Percentiles rank a stretch among this genome's conserved stretches.
Evolutionary conservation across 2,113 vertebrate genomes (phyloP).

Genomic region (Caracal caracal): DNA sequence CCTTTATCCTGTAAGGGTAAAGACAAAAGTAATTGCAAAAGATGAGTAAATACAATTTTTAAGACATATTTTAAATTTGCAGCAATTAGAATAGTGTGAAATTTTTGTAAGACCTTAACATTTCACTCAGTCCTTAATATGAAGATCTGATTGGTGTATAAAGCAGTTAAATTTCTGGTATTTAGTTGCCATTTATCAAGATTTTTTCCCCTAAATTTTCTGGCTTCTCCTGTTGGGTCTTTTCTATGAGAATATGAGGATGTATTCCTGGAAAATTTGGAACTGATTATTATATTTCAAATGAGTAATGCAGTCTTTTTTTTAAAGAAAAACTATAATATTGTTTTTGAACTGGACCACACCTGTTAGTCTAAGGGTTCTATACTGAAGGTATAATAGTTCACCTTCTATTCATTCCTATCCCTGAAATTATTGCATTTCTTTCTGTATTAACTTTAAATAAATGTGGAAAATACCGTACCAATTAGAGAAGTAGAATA

Average conservation of each 20-base stretch:
- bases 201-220: not conserved
- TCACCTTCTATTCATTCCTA: not conserved
- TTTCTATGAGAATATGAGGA: not conserved
- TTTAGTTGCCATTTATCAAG: not conserved
- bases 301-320: not conserved
- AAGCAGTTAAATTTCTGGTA: not conserved
- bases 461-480: not conserved
- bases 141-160: not conserved
- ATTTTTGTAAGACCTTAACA: not conserved
- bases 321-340: not conserved
- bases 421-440: not conserved
- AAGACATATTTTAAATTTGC: not conserved
- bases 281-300: not conserved
- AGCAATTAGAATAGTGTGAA: not conserved
- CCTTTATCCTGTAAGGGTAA: not conserved
- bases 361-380: not conserved
- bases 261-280: not conserved
- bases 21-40: not conserved
- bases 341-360: not conserved
- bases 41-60: not conserved
- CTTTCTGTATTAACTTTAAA: not conserved
- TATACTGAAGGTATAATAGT: not conserved
- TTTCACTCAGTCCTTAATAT: not conserved
- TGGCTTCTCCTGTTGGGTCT: not conserved
- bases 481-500: not conserved